Conservation (phyloP, 2,888 invertebrate genomes). For the Odontothrips loti region DNA sequence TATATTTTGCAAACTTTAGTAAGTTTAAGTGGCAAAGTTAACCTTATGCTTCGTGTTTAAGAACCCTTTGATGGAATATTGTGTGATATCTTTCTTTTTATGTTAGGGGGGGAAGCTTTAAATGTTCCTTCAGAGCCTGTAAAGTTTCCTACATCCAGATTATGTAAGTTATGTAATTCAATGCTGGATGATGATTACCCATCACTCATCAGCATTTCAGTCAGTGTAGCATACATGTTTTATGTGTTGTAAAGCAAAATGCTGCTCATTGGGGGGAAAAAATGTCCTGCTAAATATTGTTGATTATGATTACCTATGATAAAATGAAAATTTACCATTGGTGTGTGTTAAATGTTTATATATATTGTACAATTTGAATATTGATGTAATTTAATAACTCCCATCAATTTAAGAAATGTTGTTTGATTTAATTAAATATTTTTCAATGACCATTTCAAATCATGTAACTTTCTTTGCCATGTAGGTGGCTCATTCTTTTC, state of each 20-base stretch:
- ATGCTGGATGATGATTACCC: not conserved
- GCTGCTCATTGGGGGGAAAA: not conserved
- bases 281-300: not conserved
- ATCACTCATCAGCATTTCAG: not conserved
- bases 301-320: not conserved
- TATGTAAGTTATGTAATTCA: not conserved
- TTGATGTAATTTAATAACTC: conserved; percentile 1
- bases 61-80: not conserved
- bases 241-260: not conserved
- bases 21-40: not conserved
- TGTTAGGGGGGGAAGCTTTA: not conserved
- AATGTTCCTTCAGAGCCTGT: not conserved
- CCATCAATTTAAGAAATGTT: not conserved
- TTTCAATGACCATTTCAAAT: conserved; percentile 11
- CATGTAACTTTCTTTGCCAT: not conserved
- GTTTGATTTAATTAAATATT: not conserved
- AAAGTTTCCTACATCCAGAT: not conserved
- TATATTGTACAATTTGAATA: conserved; percentile 9
- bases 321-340: not conserved
- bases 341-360: not conserved
- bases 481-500: not conserved
- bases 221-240: not conserved
- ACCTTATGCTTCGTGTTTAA: not conserved
- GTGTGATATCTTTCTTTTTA: conserved; percentile 20
- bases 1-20: not conserved